Conservation (phyloP, 2,888 invertebrate species). For the Lysandra coridon region DNA sequence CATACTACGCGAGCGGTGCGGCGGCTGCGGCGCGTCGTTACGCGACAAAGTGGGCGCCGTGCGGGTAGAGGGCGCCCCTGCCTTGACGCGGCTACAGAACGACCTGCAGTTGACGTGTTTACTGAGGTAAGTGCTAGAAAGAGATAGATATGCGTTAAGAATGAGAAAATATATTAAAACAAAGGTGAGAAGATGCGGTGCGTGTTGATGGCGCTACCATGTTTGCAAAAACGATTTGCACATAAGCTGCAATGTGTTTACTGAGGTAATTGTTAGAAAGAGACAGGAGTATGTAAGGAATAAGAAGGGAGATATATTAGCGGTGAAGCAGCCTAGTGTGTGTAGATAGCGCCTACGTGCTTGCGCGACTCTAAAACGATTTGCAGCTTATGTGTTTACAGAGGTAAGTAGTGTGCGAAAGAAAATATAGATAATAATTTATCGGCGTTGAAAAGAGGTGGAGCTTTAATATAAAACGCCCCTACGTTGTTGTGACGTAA, state of each 20-base stretch:
- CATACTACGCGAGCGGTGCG: slow-evolving; percentile 91
- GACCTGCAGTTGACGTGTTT: slow-evolving; percentile 82
- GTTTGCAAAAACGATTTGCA: slow-evolving; percentile 34
- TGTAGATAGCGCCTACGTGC: background rate
- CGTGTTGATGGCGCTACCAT: slow-evolving; percentile 88
- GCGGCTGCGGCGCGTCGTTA: slow-evolving; percentile 81
- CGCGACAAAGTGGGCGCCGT: slow-evolving; percentile 93
- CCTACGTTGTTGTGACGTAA: no score
- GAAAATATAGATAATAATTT: no score
- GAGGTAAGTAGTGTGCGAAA: no score
- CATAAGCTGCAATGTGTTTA: slow-evolving; percentile 76
- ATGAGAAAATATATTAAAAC: background rate
- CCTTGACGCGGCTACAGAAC: slow-evolving; percentile 83
- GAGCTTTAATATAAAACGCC: no score
- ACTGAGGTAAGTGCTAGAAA: background rate
- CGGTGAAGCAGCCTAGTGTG: background rate
- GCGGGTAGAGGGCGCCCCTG: slow-evolving; percentile 92
- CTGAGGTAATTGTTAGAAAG: background rate
- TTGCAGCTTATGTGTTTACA: no score
- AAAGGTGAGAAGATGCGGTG: no score
- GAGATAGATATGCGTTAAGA: background rate
- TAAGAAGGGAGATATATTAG: background rate
- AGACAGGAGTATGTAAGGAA: no score
- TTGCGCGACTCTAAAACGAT: no score
- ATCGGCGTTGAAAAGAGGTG: no score